Base-by-base conservation (phyloP, 2,797 vertebrate genomes). In the Mormyrops boulengeri region DNA sequence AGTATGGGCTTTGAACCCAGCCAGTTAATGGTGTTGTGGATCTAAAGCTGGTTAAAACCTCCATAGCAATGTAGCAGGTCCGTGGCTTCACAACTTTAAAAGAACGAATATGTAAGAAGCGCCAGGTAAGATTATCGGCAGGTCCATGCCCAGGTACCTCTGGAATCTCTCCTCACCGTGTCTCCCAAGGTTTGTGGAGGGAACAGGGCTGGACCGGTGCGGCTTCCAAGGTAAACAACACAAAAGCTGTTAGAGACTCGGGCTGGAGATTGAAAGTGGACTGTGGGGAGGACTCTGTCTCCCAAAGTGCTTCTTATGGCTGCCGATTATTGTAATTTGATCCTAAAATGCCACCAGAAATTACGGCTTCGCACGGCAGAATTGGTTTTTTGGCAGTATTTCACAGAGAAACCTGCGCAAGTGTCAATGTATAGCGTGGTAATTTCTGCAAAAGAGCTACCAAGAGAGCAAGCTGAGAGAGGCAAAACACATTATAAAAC, bases 81-180 rank as follows among this genome's bases (percentile, higher is more conserved):
- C 8, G 38, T 80, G 14, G 12, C 34, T 5, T 44, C 17, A 19
- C 73, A 80, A 77, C 69, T 77, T 17, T 41, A 77, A 77, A 77
- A 44, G 73, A 80, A 44, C 8, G 26, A 17, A 22, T 82, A 26
- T 26, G 26, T 88, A 80, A 73, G 50, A 38, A 41, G 22, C 22
- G 73, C 14, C 85, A 89, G 88, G 60, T 89, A 91, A 66, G 69
- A 41, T 87, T 91, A 90, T 91, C 92, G 85, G 91, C 91, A 91
- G 89, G 92, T 90, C 90, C 91, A 92, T 92, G 90, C 90, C 90
- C 91, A 92, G 88, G 91, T 92, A 93, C 91, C 92, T 69, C 22
- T 89, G 92, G 90, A 92, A 86, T 84, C 89, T 92, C 90, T 53
- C 77, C 88, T 84, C 91, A 91, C 90, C 88, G 89, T 87, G 2